Percentiles rank a stretch among this genome's conserved stretches.
These are phyloP conservation scores for Hylyphantes graminicola DNA, from an alignment of 1,140 invertebrate species.

Conservation along the genomic window DNA sequence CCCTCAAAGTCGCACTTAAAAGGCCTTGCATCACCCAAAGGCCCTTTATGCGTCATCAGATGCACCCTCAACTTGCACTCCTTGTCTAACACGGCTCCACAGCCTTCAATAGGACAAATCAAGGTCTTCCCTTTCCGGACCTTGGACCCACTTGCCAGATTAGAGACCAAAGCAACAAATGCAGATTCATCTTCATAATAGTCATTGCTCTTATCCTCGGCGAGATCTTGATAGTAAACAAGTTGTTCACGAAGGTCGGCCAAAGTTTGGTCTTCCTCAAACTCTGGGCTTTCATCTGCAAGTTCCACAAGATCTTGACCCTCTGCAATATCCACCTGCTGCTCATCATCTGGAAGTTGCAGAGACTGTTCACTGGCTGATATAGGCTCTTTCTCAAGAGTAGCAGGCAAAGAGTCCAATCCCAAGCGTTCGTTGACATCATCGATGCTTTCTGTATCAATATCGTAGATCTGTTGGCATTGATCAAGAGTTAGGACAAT, in stretches of 20 bases:
- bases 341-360: constrained; percentile 9
- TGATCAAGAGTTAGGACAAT: constrained; percentile 51
- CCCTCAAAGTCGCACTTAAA: constrained; percentile 74
- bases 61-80: constrained; percentile 69
- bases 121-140: constrained; percentile 66
- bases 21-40: constrained; percentile 68
- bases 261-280: constrained; percentile 52
- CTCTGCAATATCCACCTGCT: background rate
- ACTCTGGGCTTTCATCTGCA: background rate
- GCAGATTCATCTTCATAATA: constrained; percentile 15
- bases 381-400: no score
- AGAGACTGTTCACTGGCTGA: constrained; percentile 22
- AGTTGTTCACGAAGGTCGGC: constrained; percentile 47
- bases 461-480: constrained; percentile 53
- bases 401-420: no score
- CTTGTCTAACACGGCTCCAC: constrained; percentile 69
- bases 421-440: no score
- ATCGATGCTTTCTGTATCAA: constrained; percentile 43
- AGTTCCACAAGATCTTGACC: constrained; percentile 3
- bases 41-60: constrained; percentile 69
- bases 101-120: constrained; percentile 70
- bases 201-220: constrained; percentile 6
- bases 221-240: constrained; percentile 11
- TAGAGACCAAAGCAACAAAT: constrained; percentile 22
- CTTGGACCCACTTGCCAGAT: constrained; percentile 8